Base-by-base conservation (phyloP, 1,140 invertebrate genomes). In the Drosophila nebulosa region DNA sequence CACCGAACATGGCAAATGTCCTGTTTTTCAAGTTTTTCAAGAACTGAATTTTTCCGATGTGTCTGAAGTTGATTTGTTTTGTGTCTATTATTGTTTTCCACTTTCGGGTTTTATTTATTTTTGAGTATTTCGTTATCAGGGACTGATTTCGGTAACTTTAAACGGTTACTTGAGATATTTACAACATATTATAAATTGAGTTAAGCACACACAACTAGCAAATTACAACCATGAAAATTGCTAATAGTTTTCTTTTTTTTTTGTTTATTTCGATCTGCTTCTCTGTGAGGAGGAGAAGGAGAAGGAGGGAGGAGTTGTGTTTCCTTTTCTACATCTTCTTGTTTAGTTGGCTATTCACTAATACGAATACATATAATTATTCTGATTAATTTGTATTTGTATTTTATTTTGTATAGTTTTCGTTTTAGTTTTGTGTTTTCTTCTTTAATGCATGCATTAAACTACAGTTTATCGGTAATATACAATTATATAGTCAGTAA, bases 141-240 rank as follows among this genome's bases (percentile, higher is more conserved):
- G 51, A 62, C 71, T 26, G 58, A 51, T 51, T 14, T 52, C 9
- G 18, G 50, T 53, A 57, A 18, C 51, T 14, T 24, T n/a, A 16
- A 21, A 10, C 18, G 16, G 6, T 46, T 16, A 42, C 14, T 32
- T 9, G 18, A 24, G 56, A 18, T 67, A 74, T 67, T 61, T 70
- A 79, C 69, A 74, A 53, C n/a, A n/a, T 55, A 68, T 56, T 59
- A 46, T 50, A 58, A 14, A 52, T 32, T 66, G 53, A 57, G 46
- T 55, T 42, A 36, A 64, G 70, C 57, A 53, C 60, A 69, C 46
- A 68, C 60, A 72, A 68, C 64, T 67, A 70, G 74, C 78, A 63
- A 78, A 69, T 61, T 90, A 90, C 89, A 90, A 90, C 89, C 89
- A 72, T 88, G 70, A 74, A 70, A 90, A 90, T 90, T 90, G 89